Evolutionary conservation across 2,888 invertebrate genomes (phyloP), one percentile per base, ranked within the genome.

Genomic region (Gasteruption jaculator): DNA sequence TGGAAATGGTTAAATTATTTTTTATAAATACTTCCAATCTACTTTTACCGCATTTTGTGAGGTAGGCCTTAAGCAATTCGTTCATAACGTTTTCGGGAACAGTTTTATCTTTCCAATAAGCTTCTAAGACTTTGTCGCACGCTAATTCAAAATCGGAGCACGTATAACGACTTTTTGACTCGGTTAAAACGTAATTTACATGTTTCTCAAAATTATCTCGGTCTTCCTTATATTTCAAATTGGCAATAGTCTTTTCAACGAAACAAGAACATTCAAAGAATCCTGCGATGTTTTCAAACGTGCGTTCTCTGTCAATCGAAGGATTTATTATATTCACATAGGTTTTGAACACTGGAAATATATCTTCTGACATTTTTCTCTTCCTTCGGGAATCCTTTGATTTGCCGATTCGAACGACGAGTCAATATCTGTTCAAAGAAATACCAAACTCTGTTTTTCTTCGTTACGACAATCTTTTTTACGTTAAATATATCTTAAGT

Each of bases 251-350:
- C 47, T 73, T 74, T 61, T 81, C 81, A 19, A 83, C 63, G 54
- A 79, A 78, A 33, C 61, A 58, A 21, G 78, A 74, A 44, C 75
- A 67, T 46, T 76, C 56, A 47, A 82, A 79, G 15, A 74, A 72
- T 57, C 74, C 77, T 59, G 63, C 72, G 2, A 81, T 67, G 58
- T 77, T 77, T 42, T 71, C 67, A 36, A 64, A 58, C 3, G 74
- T 75, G 0, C 73, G 66, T 65, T 70, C 45, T 63, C 66, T 18
- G 73, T 72, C 76, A 74, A 79, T 40, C 62, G 61, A 37, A 14
- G 73, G 68, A 54, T 71, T 70, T 56, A 78, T n/a, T 76, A 48
- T n/a, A n/a, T n/a, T n/a, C n/a, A n/a, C n/a, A n/a, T n/a, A n/a
- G n/a, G n/a, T n/a, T n/a, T n/a, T n/a, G n/a, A n/a, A n/a, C n/a